phyloP scores from a whole-genome alignment of 2,113 vertebrate species.

The Micronycteris hirsuta region DNA sequence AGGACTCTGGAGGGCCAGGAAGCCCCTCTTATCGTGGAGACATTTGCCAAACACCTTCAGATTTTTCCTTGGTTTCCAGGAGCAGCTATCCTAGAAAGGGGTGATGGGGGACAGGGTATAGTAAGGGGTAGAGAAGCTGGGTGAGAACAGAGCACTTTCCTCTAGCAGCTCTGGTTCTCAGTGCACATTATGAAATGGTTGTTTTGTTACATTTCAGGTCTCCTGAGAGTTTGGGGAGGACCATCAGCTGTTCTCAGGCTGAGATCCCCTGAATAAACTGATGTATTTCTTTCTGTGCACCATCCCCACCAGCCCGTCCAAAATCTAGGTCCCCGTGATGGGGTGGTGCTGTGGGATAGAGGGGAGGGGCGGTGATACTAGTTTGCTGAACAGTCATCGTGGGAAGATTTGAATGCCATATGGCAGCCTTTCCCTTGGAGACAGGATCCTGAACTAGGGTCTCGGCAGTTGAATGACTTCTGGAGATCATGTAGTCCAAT shows the following conservation, averaged over 20 bases:
- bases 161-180: neutral
- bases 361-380: neutral
- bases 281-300: neutral
- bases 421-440: neutral
- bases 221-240: neutral
- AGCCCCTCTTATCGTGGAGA: neutral
- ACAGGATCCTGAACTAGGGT: neutral
- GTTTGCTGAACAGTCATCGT: neutral
- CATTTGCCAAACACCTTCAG: neutral
- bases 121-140: neutral
- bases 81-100: neutral
- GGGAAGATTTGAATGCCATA: neutral
- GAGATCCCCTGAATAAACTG: neutral
- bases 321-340: neutral
- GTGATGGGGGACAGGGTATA: neutral
- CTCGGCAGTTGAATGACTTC: neutral
- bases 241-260: neutral
- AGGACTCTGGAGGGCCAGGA: neutral
- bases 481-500: neutral
- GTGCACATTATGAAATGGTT: neutral
- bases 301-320: neutral
- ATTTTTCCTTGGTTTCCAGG: neutral
- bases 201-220: neutral
- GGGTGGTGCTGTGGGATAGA: neutral
- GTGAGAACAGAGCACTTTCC: neutral